Base-by-base conservation (phyloP, 2,888 invertebrate genomes). In the Papilio protenor region DNA sequence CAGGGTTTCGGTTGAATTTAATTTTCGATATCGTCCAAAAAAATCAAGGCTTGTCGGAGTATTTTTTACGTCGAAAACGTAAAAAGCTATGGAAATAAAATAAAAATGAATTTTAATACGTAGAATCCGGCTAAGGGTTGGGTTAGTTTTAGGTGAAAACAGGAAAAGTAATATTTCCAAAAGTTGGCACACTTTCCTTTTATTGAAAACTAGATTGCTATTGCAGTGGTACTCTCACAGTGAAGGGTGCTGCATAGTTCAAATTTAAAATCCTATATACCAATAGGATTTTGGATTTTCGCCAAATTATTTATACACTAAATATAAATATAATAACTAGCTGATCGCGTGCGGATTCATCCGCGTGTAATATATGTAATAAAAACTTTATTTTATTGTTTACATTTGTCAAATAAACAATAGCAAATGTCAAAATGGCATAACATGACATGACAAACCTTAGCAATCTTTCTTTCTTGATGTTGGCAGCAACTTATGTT, bases 121-220 rank as follows among this genome's bases (percentile, higher is more conserved):
- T 61, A 61, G 61, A 61, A 59, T 59, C 12, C 14, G 12, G 59
- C 61, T n/a, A 21, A 45, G 66, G 40, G 8, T 23, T 45, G 66
- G 40, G 8, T 18, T 45, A 52, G 14, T 76, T 71, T 76, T 72
- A 52, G 72, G n/a, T 71, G 52, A 73, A 73, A 73, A 40, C 55
- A 55, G 45, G 72, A 40, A 59, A 52, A 77, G 18, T 74, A 74
- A 72, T 78, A 75, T 75, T 57, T 61, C 12, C 23, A 33, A 74
- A 78, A 78, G 75, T 78, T 78, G 78, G 78, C 72, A 75, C 75
- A 78, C 47, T 57, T 78, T 78, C 75, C 78, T 78, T 73, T 77
- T 77, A 77, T 77, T 77, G 77, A 74, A 77, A 77, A 77, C 77
- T 77, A 70, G 59, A 77, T 69, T 77, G 77, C 73, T 74, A 74